Evolutionary conservation across 2,888 invertebrate genomes (phyloP).

Genomic region (Flexamia atlantica): DNA sequence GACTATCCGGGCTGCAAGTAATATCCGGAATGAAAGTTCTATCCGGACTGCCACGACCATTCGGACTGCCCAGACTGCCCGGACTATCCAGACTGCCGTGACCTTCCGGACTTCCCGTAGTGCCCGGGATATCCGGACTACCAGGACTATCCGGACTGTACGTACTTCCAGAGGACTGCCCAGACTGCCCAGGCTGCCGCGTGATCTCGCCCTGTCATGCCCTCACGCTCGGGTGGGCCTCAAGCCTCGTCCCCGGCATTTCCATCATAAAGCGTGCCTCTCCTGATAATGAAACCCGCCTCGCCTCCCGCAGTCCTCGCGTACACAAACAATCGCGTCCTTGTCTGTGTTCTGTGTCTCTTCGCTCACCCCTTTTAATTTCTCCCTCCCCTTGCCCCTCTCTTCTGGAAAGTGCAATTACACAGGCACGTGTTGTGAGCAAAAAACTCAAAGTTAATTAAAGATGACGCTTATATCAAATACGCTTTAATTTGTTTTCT

Average conservation of each 20-base stretch:
- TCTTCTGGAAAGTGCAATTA: conserved; percentile 21
- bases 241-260: background rate
- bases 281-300: conserved; percentile 8
- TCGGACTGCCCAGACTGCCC: too few species aligned
- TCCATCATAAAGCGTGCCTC: conserved; percentile 51
- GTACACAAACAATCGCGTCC: background rate
- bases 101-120: too few species aligned
- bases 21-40: too few species aligned
- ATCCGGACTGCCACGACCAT: too few species aligned
- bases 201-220: background rate
- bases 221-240: conserved; percentile 25
- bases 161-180: too few species aligned
- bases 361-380: conserved; percentile 32
- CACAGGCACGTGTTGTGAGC: conserved; percentile 15
- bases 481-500: conserved; percentile 22
- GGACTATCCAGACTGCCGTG: too few species aligned
- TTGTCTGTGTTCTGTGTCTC: background rate
- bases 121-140: too few species aligned
- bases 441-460: conserved; percentile 47
- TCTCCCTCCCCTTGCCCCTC: background rate
- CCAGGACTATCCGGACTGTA: too few species aligned
- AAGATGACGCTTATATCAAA: conserved; percentile 35
- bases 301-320: background rate
- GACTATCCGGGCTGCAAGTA: too few species aligned
- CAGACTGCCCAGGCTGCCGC: too few species aligned